These are phyloP conservation scores for Jaculus jaculus DNA, from an alignment of 2,113 vertebrate species.

Conservation along the genomic window DNA sequence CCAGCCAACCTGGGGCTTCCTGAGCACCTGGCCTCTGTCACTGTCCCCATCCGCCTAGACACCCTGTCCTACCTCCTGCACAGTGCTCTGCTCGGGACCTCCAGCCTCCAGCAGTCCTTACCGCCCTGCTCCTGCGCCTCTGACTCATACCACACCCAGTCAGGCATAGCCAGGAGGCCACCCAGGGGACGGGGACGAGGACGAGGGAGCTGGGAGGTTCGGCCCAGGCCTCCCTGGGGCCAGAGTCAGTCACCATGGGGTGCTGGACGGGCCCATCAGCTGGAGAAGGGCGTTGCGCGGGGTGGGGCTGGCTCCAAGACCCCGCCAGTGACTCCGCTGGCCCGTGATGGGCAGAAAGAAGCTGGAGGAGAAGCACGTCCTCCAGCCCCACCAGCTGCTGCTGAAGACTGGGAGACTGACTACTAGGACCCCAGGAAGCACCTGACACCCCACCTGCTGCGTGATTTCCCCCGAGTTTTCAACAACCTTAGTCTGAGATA, in stretches of 20 bases:
- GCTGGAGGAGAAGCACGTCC: rapidly evolving
- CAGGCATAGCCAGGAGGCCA: not conserved
- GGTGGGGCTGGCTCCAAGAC: slow-evolving; percentile 53
- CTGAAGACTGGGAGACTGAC: slow-evolving; percentile 81
- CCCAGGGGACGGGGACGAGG: not conserved
- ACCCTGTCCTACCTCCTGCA: slow-evolving; percentile 82
- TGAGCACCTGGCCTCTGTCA: slow-evolving; percentile 69
- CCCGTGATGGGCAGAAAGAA: not conserved
- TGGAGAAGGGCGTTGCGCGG: not conserved
- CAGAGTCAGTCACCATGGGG: not conserved
- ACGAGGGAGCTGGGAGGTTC: not conserved
- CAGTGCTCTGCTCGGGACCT: slow-evolving; percentile 76
- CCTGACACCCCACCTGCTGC: not conserved
- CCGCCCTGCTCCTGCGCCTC: slow-evolving; percentile 49
- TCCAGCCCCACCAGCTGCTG: rapidly evolving
- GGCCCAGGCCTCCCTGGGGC: slow-evolving; percentile 9
- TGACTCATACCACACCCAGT: not conserved
- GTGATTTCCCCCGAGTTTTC: not conserved
- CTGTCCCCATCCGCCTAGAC: slow-evolving; percentile 81
- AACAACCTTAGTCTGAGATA: not conserved
- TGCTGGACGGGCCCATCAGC: not conserved
- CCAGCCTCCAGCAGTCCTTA: slow-evolving; percentile 53
- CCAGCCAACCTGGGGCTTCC: slow-evolving; percentile 37
- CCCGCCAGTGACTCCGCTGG: rapidly evolving
- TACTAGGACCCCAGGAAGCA: slow-evolving; percentile 18